Evolutionary conservation across 2,888 invertebrate genomes (phyloP), one percentile per base, ranked within the genome.

Genomic region (Leucoptera coffeella): DNA sequence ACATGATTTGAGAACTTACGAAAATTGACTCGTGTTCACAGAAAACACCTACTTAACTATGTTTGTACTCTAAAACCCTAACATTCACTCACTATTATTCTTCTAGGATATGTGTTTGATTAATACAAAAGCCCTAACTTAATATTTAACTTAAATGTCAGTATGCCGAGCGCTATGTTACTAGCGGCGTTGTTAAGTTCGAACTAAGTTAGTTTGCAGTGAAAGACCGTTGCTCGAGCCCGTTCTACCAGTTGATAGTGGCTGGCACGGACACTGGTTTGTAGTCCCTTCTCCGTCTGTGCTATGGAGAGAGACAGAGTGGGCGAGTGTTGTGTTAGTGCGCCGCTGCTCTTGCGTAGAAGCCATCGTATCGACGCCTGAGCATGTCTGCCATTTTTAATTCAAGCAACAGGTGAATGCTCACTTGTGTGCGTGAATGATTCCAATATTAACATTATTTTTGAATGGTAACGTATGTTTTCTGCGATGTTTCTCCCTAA

Each of bases 191-290:
- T 43, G 65, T 54, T 57, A 62, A 61, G 51, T 59, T 57, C 47
- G 53, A 65, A 69, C 69, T 69, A 69, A 67, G 61, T 57, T 57
- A 49, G 50, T 43, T 53, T 47, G 50, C 55, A 53, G 40, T 35
- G 39, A 57, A 61, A 62, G 64, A 72, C 71, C 71, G 72, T 72
- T 72, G 71, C 61, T 65, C 65, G 61, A 40, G 37, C 33, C 62
- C 50, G 54, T 45, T 57, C 65, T 61, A 56, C 55, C 65, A 60
- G 61, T 57, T 37, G 40, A 30, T 28, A 30, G 33, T 26, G 37
- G 33, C 36, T 37, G 40, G 27, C 38, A 38, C 29, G 32, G 35
- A 39, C 31, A 29, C 33, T 32, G 26, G 26, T 31, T n/a, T 33
- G 27, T 34, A 32, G 32, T 13, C 19, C 33, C n/a, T 31, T 53